Evolutionary conservation across 2,888 invertebrate species (phyloP).

Genomic region (Drosophila austrosaltans): DNA sequence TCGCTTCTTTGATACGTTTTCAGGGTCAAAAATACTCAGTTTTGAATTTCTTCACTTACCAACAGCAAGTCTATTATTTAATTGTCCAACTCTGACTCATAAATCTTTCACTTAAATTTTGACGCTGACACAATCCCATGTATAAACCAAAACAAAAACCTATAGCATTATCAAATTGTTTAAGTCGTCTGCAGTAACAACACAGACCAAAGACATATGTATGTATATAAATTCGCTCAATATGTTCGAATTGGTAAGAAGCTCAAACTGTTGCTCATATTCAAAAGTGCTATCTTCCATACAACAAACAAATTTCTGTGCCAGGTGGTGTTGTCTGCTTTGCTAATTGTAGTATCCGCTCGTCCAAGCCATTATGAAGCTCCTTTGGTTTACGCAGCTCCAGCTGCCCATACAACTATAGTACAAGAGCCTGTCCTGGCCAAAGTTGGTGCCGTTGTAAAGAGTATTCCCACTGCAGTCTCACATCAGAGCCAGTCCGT

Average conservation of each 20-base stretch:
- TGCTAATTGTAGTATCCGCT: constrained; percentile 80
- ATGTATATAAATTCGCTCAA: constrained; percentile 50
- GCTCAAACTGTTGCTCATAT: not conserved
- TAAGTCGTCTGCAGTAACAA: constrained; percentile 63
- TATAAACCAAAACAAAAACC: constrained; percentile 44
- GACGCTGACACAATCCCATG: constrained; percentile 20
- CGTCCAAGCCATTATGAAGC: constrained; percentile 77
- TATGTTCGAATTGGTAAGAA: constrained; percentile 82
- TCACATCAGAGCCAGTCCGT: constrained; percentile 85
- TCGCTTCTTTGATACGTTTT: constrained; percentile 19
- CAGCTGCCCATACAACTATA: constrained; percentile 67
- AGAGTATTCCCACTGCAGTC: constrained; percentile 84
- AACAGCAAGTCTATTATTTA: constrained; percentile 55
- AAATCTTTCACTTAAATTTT: constrained; percentile 47
- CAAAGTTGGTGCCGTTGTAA: constrained; percentile 80
- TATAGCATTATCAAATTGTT: constrained; percentile 56
- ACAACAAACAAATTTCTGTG: not conserved
- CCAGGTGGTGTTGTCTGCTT: constrained; percentile 80
- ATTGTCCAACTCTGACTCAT: constrained; percentile 39
- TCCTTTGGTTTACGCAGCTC: constrained; percentile 77
- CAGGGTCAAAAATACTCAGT: constrained; percentile 15
- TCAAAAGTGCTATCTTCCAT: not conserved
- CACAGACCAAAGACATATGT: constrained; percentile 73
- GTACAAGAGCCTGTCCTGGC: constrained; percentile 79
- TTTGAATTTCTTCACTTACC: constrained; percentile 19